A percentile compares a stretch with the other conserved stretches of the same genome.
Evolutionary conservation across 2,113 vertebrate species (phyloP).

Genomic region (Leptocoma aspasia): DNA sequence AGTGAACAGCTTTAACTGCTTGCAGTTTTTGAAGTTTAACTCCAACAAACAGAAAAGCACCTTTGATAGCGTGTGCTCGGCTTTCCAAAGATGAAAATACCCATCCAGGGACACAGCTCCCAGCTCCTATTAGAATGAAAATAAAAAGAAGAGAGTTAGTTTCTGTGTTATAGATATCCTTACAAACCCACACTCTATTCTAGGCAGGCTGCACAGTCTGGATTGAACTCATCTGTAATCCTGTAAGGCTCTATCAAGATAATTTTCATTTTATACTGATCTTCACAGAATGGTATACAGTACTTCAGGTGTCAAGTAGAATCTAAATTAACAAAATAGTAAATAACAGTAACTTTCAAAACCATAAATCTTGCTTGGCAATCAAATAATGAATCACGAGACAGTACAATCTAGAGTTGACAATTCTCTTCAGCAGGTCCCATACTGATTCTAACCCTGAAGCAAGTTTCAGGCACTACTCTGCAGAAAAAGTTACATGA

Average conservation of each 20-base stretch:
- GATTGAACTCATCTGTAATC: not conserved
- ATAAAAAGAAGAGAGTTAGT: not conserved
- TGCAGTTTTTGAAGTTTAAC: not conserved
- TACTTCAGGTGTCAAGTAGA: not conserved
- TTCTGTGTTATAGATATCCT: not conserved
- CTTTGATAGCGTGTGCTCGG: constrained; percentile 90
- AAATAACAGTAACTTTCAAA: not conserved
- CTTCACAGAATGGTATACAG: not conserved
- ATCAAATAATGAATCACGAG: not conserved
- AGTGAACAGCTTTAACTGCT: not conserved
- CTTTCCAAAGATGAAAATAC: constrained; percentile 98
- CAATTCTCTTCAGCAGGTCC: not conserved
- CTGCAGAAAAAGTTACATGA: not conserved
- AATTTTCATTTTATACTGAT: not conserved
- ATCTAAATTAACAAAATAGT: not conserved
- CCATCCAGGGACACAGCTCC: constrained; percentile 96
- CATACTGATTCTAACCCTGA: not conserved
- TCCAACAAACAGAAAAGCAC: constrained; percentile 62
- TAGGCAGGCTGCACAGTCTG: not conserved
- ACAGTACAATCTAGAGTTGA: not conserved
- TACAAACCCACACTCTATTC: not conserved
- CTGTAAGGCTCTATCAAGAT: not conserved
- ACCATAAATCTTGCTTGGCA: not conserved
- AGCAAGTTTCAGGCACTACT: not conserved
- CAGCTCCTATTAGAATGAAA: constrained; percentile 78